Evolutionary conservation across 2,888 invertebrate species (phyloP), one percentile per base, ranked within the genome.

Genomic region (Cephonodes hylas): DNA sequence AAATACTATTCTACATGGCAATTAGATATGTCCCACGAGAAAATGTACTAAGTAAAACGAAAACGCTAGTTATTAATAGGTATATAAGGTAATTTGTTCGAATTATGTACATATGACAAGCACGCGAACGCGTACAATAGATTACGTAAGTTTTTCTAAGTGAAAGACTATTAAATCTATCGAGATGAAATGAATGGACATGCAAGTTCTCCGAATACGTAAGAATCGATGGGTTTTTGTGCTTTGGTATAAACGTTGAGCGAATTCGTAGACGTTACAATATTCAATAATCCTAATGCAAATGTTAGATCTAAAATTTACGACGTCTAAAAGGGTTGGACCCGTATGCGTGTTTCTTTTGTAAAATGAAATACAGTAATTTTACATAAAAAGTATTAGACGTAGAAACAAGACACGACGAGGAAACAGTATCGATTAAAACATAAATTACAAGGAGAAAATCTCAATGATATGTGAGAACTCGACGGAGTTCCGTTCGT

Each of bases 181-280:
- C 74, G 84, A 83, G 82, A 81, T 78, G 77, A 73, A 81, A 80
- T 83, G 74, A 84, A 84, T 84, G 85, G 53, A 86, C 84, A 84
- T 81, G 85, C 82, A 82, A 85, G 84, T 87, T 88, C 84, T 87
- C 84, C 81, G 79, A 85, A 83, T 86, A 85, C 82, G 83, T 84
- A 86, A 85, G 89, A 87, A 88, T 91, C 92, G 92, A 90, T 92
- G 92, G 92, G 92, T 83, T 89, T 85, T 89, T 90, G 92, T 90
- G 91, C 92, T 92, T 92, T 92, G 91, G 91, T 92, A 92, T 92
- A 90, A 90, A 89, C 83, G 84, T 91, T 92, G 92, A 92, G 91
- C 91, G 91, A 91, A 89, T 90, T 85, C 83, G 85, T 85, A 84
- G 81, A 85, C 84, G 85, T 85, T 84, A 88, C 74, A 79, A 84